Evolutionary conservation across 2,888 invertebrate genomes (phyloP).

Genomic region (Geotrupes spiniger): DNA sequence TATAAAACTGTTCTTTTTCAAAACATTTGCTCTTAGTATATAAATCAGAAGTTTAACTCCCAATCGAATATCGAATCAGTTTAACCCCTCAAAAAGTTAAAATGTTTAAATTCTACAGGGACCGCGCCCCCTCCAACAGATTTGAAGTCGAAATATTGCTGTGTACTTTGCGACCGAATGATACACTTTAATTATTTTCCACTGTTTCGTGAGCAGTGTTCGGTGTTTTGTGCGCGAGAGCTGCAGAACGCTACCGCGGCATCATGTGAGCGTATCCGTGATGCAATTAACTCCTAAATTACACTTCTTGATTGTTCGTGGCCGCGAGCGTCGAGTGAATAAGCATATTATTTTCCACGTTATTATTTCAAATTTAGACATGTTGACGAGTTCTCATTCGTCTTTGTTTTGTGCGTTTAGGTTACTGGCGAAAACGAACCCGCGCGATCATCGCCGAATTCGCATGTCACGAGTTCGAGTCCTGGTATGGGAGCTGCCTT

Average conservation of each 20-base stretch:
- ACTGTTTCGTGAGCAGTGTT: too few species aligned
- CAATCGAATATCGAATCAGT: conserved; percentile 35
- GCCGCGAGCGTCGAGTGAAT: conserved; percentile 23
- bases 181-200: too few species aligned
- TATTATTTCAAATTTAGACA: conserved; percentile 17
- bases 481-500: conserved; percentile 49
- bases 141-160: too few species aligned
- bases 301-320: conserved; percentile 33
- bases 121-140: conserved; percentile 36
- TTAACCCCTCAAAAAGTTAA: conserved; percentile 45
- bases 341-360: conserved; percentile 11
- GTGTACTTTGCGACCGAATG: too few species aligned
- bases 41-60: conserved; percentile 44
- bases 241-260: conserved; percentile 10
- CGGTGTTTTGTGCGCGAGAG: too few species aligned
- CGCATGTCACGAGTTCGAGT: conserved; percentile 48
- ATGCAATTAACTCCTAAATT: conserved; percentile 39
- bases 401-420: conserved; percentile 30
- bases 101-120: conserved; percentile 51
- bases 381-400: background rate
- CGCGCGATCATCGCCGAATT: conserved; percentile 43
- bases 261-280: conserved; percentile 21
- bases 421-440: conserved; percentile 45
- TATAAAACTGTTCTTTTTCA: conserved; percentile 37
- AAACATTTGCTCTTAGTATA: conserved; percentile 43